These are phyloP conservation scores for Autographa pulchrina DNA, from an alignment of 2,888 invertebrate species.

Conservation along the genomic window DNA sequence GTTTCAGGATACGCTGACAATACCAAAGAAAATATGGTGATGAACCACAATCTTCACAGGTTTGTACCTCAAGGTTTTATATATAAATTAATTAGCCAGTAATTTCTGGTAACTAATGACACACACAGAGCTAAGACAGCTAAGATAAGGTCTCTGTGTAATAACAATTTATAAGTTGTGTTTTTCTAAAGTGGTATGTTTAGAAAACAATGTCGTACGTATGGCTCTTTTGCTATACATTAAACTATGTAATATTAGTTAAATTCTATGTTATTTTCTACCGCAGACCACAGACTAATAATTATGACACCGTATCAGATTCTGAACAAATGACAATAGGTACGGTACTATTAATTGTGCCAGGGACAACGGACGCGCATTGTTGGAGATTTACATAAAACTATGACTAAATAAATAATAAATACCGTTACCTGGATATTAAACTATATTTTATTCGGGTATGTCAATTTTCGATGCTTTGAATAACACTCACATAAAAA, in stretches of 20 bases:
- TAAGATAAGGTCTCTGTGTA: too few relatives aligned
- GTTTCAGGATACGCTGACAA: slow-evolving; percentile 84
- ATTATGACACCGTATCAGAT: slow-evolving; percentile 40
- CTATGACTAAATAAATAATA: slow-evolving; percentile 32
- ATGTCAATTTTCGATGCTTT: too few relatives aligned
- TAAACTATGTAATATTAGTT: background rate
- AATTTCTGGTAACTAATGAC: too few relatives aligned
- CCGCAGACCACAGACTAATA: background rate
- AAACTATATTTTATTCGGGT: too few relatives aligned
- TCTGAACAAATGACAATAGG: slow-evolving; percentile 38
- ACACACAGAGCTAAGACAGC: too few relatives aligned
- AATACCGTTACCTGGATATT: background rate
- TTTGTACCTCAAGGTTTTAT: slow-evolving; percentile 58
- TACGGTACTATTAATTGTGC: slow-evolving; percentile 33
- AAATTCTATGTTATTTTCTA: background rate
- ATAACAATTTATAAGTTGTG: too few relatives aligned
- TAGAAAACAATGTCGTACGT: too few relatives aligned
- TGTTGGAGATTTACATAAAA: slow-evolving; percentile 44
- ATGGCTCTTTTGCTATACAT: too few relatives aligned
- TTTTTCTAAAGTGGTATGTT: too few relatives aligned
- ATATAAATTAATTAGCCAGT: too few relatives aligned
- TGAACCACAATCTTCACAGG: slow-evolving; percentile 87
- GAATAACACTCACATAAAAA: too few relatives aligned
- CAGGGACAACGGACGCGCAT: slow-evolving; percentile 61
- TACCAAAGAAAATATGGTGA: slow-evolving; percentile 87